phyloP scores from a whole-genome alignment of 2,113 vertebrate species.

The Oplegnathus fasciatus region DNA sequence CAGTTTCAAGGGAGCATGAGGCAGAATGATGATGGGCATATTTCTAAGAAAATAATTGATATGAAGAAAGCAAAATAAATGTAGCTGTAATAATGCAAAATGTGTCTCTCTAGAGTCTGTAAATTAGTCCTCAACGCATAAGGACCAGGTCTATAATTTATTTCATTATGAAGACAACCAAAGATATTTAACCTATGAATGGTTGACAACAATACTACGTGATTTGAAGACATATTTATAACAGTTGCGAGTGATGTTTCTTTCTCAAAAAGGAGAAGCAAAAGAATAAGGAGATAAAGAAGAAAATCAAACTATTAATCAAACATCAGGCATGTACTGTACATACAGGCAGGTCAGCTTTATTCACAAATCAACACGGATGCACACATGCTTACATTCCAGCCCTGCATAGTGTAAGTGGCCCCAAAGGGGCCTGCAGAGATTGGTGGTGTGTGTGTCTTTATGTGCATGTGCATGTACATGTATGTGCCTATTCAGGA shows the following conservation, averaged over 20 bases:
- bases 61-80: slow-evolving; percentile 13
- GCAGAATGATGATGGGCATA: slow-evolving; percentile 48
- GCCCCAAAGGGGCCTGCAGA: slow-evolving; percentile 60
- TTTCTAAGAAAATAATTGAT: slow-evolving; percentile 31
- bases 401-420: slow-evolving; percentile 49
- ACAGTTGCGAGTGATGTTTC: not conserved
- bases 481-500: not conserved
- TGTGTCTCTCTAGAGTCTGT: not conserved
- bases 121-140: slow-evolving; percentile 22
- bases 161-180: not conserved
- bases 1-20: slow-evolving; percentile 45
- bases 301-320: slow-evolving; percentile 34
- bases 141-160: not conserved
- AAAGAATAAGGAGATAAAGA: not conserved
- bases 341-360: slow-evolving; percentile 22
- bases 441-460: slow-evolving; percentile 8
- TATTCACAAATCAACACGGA: slow-evolving; percentile 25
- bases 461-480: not conserved
- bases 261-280: not conserved
- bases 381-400: slow-evolving; percentile 11
- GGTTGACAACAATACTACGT: not conserved
- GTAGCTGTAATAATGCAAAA: slow-evolving; percentile 4
- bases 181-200: slow-evolving; percentile 9
- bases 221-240: slow-evolving; percentile 3
- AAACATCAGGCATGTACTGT: not conserved